Evolutionary conservation across 2,888 invertebrate species (phyloP).

Genomic region (Eudemis profundana): DNA sequence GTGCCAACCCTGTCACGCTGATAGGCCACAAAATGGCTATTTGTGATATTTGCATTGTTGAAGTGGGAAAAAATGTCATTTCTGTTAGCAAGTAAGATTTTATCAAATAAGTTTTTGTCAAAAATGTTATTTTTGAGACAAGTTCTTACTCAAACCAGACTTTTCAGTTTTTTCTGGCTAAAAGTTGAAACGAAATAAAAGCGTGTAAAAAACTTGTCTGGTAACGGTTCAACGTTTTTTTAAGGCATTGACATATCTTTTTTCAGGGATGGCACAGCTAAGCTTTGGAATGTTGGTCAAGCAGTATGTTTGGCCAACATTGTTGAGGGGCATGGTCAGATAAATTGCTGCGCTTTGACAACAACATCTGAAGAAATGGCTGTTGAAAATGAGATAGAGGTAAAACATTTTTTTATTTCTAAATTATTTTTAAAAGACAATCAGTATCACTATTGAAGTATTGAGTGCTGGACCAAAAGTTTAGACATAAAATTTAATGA

Average conservation of each 20-base stretch:
- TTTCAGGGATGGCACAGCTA: constrained; percentile 87
- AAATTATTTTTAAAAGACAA: background rate
- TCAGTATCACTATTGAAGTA: too few species aligned
- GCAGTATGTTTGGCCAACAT: constrained; percentile 84
- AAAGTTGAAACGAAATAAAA: too few species aligned
- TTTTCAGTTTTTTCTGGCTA: too few species aligned
- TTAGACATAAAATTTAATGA: too few species aligned
- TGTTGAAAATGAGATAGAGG: constrained; percentile 77
- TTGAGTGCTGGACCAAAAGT: too few species aligned
- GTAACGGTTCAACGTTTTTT: too few species aligned
- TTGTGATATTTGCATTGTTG: constrained; percentile 86
- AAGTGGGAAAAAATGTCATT: constrained; percentile 88
- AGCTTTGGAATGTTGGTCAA: constrained; percentile 89
- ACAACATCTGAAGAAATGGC: constrained; percentile 61
- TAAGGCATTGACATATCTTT: constrained; percentile 37
- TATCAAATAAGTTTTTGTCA: too few species aligned
- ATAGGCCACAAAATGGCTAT: constrained; percentile 88
- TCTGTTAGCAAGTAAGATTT: constrained; percentile 86
- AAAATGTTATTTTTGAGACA: too few species aligned
- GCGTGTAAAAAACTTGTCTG: too few species aligned
- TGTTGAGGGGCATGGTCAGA: constrained; percentile 78
- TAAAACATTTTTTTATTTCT: too few species aligned
- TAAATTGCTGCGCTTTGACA: constrained; percentile 85
- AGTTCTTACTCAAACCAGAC: too few species aligned
- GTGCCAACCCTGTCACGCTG: constrained; percentile 87